Conservation (phyloP, 1,140 invertebrate species). For the Acarapis woodi region DNA sequence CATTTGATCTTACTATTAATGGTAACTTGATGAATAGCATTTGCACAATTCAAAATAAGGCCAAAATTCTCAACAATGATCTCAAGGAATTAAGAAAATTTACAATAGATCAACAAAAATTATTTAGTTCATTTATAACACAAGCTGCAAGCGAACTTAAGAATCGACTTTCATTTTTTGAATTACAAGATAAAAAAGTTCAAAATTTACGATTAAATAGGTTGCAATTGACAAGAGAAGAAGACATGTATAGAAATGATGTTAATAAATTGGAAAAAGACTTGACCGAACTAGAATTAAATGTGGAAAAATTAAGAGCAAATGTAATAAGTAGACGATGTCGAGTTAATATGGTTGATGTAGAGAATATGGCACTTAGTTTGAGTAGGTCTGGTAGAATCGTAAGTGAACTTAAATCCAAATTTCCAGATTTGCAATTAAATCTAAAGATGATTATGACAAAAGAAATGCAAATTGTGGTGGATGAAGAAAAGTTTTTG, state of each 20-base stretch:
- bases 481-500: conserved; percentile 71
- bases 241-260: conserved; percentile 66
- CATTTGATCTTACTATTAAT: too few species aligned
- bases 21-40: too few species aligned
- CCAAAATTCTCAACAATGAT: conserved; percentile 58
- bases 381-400: conserved; percentile 68
- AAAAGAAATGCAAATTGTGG: conserved; percentile 74
- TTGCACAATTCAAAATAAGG: conserved; percentile 68
- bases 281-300: conserved; percentile 62
- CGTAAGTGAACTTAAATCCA: conserved; percentile 68
- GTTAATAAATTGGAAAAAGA: conserved; percentile 67
- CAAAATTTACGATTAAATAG: conserved; percentile 31
- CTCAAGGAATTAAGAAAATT: conserved; percentile 32
- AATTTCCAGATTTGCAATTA: conserved; percentile 62
- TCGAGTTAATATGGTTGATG: conserved; percentile 78
- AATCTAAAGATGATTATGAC: conserved; percentile 56
- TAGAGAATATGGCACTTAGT: conserved; percentile 78
- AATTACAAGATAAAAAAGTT: conserved; percentile 8
- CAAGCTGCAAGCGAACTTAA: conserved; percentile 14
- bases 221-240: conserved; percentile 33
- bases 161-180: conserved; percentile 2
- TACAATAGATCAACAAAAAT: too few species aligned
- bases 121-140: too few species aligned
- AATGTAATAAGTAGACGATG: conserved; percentile 83
- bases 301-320: conserved; percentile 68